Base-by-base conservation (phyloP, 2,797 vertebrate genomes). In the Macrochelys suwanniensis region DNA sequence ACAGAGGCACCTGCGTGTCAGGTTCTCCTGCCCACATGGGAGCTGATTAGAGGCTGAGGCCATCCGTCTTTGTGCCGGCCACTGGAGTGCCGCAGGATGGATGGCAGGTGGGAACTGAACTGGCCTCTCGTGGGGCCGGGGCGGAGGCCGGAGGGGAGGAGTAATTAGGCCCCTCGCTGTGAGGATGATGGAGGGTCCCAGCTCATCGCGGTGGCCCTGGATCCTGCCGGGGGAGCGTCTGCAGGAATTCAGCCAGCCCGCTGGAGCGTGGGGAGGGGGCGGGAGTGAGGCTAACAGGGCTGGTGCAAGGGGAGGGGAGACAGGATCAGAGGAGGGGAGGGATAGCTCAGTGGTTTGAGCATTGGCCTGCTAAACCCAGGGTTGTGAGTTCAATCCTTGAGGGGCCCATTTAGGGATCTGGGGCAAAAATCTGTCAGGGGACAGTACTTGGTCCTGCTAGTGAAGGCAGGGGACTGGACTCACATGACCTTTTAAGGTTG, bases 1-100 rank as follows among this genome's bases (percentile, higher is more conserved):
- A 56, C 26, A 47, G 83, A 54, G 51, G 68, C 84, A 56, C 31
- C 68, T 42, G 50, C 68, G 7, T 17, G 84, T 98, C 97, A 47
- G 71, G 6, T 47, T 47, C 47, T 13, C 71, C 71, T 76, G 12
- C 37, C 71, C 98, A 98, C 98, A 96, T 98, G 98, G 98, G 98
- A 98, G 98, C 98, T 98, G 98, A 99, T 98, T 98, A 98, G 98
- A 97, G 98, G 98, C 98, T 97, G 97, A 95, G 96, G 96, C 96
- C 97, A 98, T 98, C 97, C 98, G 98, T 99, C 98, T 98, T 97
- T 87, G 96, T 96, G 97, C 96, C 98, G 97, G 97, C 98, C 97
- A 97, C 96, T 96, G 16, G 78, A 61, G 47, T 12, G 49, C 47
- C 3, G 47, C 93, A 98, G 97, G 98, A 98, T 98, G 98, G 98